Base-by-base conservation (phyloP, 2,888 invertebrate genomes). In the Ichneumoninae sp. region DNA sequence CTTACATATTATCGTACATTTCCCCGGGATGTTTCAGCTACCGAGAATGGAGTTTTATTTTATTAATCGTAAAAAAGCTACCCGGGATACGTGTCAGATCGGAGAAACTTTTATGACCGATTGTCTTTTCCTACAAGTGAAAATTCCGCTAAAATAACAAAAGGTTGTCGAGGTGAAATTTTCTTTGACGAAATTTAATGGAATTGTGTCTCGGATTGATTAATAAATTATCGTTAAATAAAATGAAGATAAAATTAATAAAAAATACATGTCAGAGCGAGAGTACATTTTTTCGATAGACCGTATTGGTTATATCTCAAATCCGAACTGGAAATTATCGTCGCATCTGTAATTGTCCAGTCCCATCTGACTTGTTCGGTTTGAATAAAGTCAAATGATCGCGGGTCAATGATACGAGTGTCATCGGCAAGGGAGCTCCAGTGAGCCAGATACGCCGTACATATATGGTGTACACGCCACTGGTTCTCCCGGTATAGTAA, bases 381-480 rank as follows among this genome's bases (percentile, higher is more conserved):
- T 80, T 66, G 50, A 73, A 68, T 60, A 6, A 74, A 74, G 68
- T 69, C 60, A 30, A 73, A 73, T 73, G 22, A 60, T 73, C 60
- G 19, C 4, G 36, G 44, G 47, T 81, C 68, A 74, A 81, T 74
- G 68, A 60, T 81, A 68, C 68, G 54, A 73, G 52, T 73, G 66
- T 80, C 71, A 73, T 80, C 79, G 44, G 65, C n/a, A 40, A 65
- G 33, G 40, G 40, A 22, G 36, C 66, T 40, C n/a, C 19, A 66
- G 19, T 36, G 16, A n/a, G 36, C 10, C 2, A 10, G 40, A 40
- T 36, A 66, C 19, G 3, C 54, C 26, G 30, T 44, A 66, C 63
- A 13, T 76, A 71, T 70, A 76, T 71, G 63, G 81, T 40, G 30
- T 74, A 69, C 73, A 78, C 83, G 83, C 73, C 78, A 74, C 73